Conservation (phyloP, 1,140 invertebrate species). For the Lethocerus indicus region DNA sequence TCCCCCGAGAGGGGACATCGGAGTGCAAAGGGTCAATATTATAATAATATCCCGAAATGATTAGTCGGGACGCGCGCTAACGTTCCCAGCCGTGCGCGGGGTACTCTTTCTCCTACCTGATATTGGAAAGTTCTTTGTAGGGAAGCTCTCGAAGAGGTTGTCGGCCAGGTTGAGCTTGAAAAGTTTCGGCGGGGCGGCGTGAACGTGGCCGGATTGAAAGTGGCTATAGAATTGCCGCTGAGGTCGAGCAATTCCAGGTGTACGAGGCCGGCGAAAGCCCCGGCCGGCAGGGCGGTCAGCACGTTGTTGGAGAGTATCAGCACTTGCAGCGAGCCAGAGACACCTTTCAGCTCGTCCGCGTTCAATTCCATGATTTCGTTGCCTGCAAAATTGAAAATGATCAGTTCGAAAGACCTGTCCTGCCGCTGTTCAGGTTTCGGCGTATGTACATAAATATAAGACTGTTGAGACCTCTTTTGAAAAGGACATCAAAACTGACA, state of each 20-base stretch:
- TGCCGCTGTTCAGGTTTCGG: no score
- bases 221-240: slow-evolving; percentile 52
- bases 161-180: slow-evolving; percentile 47
- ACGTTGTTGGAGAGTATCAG: slow-evolving; percentile 59
- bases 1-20: no score
- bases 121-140: slow-evolving; percentile 51
- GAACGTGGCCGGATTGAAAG: slow-evolving; percentile 57
- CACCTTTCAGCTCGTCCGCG: slow-evolving; percentile 55
- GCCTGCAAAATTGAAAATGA: slow-evolving; percentile 26
- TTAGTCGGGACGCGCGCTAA: no score
- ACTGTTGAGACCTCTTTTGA: no score
- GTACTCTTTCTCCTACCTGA: no score
- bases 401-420: no score
- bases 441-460: no score
- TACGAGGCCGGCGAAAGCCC: slow-evolving; percentile 52
- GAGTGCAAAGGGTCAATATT: no score
- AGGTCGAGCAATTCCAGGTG: slow-evolving; percentile 58
- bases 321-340: slow-evolving; percentile 54
- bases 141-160: slow-evolving; percentile 64
- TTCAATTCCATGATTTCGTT: slow-evolving; percentile 62
- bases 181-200: slow-evolving; percentile 55
- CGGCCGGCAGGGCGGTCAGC: slow-evolving; percentile 47
- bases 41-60: no score
- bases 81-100: no score
- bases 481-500: no score